phyloP scores from a whole-genome alignment of 1,140 invertebrate genomes.

The Ceratoteleas bidentatus region DNA sequence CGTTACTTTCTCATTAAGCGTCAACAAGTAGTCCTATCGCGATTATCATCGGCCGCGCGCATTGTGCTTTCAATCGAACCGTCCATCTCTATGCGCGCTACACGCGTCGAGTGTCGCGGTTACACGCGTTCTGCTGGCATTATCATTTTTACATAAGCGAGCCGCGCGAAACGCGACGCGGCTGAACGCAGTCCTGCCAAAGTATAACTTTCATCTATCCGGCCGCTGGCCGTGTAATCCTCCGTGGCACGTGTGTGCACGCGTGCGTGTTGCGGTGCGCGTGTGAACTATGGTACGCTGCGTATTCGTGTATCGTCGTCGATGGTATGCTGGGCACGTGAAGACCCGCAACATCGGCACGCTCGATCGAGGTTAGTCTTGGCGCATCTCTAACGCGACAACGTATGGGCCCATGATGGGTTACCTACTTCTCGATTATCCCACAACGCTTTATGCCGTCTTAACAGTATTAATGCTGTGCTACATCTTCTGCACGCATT shows the following conservation, averaged over 20 bases:
- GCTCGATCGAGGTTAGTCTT: constrained; percentile 63
- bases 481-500: constrained; percentile 63
- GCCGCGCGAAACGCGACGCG: constrained; percentile 20
- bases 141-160: constrained; percentile 14
- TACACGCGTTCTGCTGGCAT: constrained; percentile 1
- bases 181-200: constrained; percentile 16
- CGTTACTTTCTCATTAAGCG: constrained; percentile 34
- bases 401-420: constrained; percentile 61
- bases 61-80: constrained; percentile 21
- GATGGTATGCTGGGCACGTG: constrained; percentile 49
- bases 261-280: constrained; percentile 19
- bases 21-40: constrained; percentile 10
- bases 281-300: constrained; percentile 57
- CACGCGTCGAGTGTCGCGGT: constrained; percentile 3
- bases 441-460: constrained; percentile 59
- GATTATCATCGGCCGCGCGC: constrained; percentile 24
- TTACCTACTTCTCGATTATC: constrained; percentile 68
- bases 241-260: constrained; percentile 4
- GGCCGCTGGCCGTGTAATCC: constrained; percentile 18
- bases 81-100: constrained; percentile 10
- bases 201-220: constrained; percentile 51
- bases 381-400: constrained; percentile 66
- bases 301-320: constrained; percentile 17
- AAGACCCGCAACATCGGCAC: constrained; percentile 41
- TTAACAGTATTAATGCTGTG: constrained; percentile 61